Base-by-base conservation (phyloP, 2,888 invertebrate species). In the Mythimna lalbum region DNA sequence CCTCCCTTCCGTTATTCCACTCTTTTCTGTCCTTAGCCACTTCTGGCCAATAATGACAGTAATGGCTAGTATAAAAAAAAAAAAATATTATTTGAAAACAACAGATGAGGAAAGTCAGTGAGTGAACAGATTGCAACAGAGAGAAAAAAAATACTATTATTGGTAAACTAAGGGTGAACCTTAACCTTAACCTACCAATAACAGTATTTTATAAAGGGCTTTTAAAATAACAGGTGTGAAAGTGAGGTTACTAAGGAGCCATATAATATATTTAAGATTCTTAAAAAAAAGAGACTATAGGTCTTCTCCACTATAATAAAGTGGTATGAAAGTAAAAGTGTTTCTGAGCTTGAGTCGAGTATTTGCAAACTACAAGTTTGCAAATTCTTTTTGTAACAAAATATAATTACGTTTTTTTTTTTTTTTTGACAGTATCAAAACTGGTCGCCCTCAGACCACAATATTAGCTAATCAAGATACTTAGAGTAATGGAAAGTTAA, bases 221-320 rank as follows among this genome's bases (percentile, higher is more conserved):
- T 33, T 19, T 53, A 0, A 31, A 43, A 19, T 23, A 33, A 17
- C 43, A 52, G 21, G n/a, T 52, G 43, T 27, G 10, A 23, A 57
- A 17, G 33, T 76, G 19, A 72, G 76, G 72, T 72, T 67, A 76
- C 50, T 19, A 50, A 14, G 68, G 68, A 76, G 27, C 57, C 33
- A 19, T 66, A 56, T 21, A 49, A 6, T 17, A 19, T 19, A 31
- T 31, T 36, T n/a, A n/a, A n/a, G n/a, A 21, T 7, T 0, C 17
- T 21, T 19, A 21, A 1, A 19, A 23, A 17, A 4, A 56, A 21
- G 4, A 27, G 21, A n/a, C 4, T 7, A 31, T n/a, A 23, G 23
- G 23, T 0, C 33, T 10, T n/a, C 9, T 14, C 2, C n/a, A n/a
- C 2, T 12, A 14, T 36, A 7, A 9, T 3, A 33, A 47, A 23